Evolutionary conservation across 2,888 invertebrate species (phyloP), one percentile per base, ranked within the genome.

Genomic region (Timema cristinae): DNA sequence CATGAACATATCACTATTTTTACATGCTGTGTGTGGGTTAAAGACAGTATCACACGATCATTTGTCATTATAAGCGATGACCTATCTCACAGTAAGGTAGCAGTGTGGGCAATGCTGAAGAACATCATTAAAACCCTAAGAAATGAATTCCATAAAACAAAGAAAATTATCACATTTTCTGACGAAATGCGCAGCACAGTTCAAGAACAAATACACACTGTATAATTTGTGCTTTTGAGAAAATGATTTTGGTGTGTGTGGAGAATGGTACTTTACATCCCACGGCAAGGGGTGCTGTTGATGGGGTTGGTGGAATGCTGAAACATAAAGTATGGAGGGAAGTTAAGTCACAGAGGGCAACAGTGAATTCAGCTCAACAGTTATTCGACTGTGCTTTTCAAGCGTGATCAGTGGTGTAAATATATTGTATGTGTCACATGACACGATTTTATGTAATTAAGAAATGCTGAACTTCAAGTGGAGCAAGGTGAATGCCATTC

Each of bases 401-500:
- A 59, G 59, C 16, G 59, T 59, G 10, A 15, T 59, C n/a, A 59
- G 32, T 16, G 59, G 59, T 59, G 59, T 59, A 59, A n/a, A 59
- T 59, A 59, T 59, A 59, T 59, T 59, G 59, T 59, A 59, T 32
- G 32, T 32, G 32, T 32, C 32, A 32, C 32, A 32, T 2, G 1
- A 32, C 32, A 32, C 6, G 59, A 59, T 59, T 59, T 59, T 32
- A 59, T 32, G 32, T 32, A 4, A n/a, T 16, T 2, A 59, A 59
- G 4, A 59, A 32, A 59, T 59, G 59, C 59, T 59, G 32, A 59
- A 59, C 59, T 9, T 32, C 32, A 59, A 6, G 59, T 59, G 59
- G 59, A 59, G 59, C 8, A 59, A 59, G 32, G 59, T 59, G 16
- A 59, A 59, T 59, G 59, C 59, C 32, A 59, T 59, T 59, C 59